Evolutionary conservation across 2,888 invertebrate genomes (phyloP).

Genomic region (Megaustenia siamemsis): DNA sequence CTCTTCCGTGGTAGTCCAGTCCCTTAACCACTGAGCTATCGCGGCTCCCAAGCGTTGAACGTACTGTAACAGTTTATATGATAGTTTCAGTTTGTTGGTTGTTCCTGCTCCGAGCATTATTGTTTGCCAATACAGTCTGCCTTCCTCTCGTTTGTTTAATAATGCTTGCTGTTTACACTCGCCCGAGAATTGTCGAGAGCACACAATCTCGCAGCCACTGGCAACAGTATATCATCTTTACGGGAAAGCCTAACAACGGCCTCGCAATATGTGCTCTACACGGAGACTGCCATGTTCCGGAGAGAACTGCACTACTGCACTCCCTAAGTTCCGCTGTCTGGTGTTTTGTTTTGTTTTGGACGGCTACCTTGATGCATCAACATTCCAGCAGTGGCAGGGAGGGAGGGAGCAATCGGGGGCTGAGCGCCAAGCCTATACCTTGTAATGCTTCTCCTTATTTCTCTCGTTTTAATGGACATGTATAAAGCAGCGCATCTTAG

Average conservation of each 20-base stretch:
- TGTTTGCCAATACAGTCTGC: too few relatives aligned
- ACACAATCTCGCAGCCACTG: constrained; percentile 11
- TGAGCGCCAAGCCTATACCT: constrained; percentile 12
- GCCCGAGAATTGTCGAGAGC: not conserved
- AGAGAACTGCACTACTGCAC: not conserved
- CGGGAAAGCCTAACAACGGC: not conserved
- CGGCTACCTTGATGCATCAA: constrained; percentile 40
- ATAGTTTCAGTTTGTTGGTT: too few relatives aligned
- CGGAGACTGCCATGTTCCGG: not conserved
- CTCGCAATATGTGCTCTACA: not conserved
- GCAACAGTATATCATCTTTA: not conserved
- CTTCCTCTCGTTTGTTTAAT: too few relatives aligned
- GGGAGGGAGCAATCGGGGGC: not conserved
- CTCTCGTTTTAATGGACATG: not conserved
- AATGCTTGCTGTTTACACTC: not conserved
- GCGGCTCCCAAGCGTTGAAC: too few relatives aligned
- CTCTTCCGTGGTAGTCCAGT: too few relatives aligned
- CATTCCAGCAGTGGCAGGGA: constrained; percentile 23
- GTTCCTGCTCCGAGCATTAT: too few relatives aligned
- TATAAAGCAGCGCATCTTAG: too few relatives aligned
- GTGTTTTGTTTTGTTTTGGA: constrained; percentile 38
- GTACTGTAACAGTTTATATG: too few relatives aligned
- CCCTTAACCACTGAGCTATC: too few relatives aligned
- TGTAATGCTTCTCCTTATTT: not conserved
- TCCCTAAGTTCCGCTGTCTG: not conserved